phyloP scores from a whole-genome alignment of 2,888 invertebrate species.

The Altica lythri region DNA sequence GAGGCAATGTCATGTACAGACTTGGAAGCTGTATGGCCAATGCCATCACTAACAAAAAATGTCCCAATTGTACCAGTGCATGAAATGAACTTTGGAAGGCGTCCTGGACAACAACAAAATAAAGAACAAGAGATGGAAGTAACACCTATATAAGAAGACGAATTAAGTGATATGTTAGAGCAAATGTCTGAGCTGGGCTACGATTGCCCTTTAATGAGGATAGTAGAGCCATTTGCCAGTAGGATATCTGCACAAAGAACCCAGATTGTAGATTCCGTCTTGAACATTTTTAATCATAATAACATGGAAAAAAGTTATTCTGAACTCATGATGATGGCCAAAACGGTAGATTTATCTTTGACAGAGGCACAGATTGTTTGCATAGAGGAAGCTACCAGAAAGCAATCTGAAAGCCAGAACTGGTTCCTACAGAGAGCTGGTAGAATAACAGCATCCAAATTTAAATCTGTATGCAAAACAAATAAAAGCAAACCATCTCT shows the following conservation, averaged over 20 bases:
- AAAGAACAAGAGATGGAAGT: too few relatives aligned
- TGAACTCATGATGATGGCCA: too few relatives aligned
- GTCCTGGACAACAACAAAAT: neutral
- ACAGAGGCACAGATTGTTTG: too few relatives aligned
- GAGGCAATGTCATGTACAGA: constrained; percentile 19
- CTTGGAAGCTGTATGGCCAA: constrained; percentile 10
- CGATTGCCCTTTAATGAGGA: constrained; percentile 1
- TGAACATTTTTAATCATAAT: neutral
- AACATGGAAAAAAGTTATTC: too few relatives aligned
- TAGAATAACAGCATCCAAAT: too few relatives aligned
- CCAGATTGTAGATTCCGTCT: neutral
- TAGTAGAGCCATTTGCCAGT: constrained; percentile 8
- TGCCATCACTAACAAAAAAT: neutral
- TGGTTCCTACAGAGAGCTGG: too few relatives aligned
- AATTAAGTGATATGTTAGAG: neutral
- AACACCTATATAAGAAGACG: too few relatives aligned
- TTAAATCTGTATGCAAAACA: too few relatives aligned
- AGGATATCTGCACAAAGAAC: neutral
- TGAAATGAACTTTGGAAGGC: constrained; percentile 4
- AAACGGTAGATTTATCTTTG: too few relatives aligned
- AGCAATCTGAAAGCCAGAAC: constrained; percentile 10
- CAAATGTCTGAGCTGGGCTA: neutral
- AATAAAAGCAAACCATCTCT: constrained; percentile 16
- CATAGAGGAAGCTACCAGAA: neutral
- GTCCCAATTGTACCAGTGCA: neutral